These are phyloP conservation scores for Mactra quadrangularis DNA, from an alignment of 1,140 invertebrate genomes.

Conservation along the genomic window DNA sequence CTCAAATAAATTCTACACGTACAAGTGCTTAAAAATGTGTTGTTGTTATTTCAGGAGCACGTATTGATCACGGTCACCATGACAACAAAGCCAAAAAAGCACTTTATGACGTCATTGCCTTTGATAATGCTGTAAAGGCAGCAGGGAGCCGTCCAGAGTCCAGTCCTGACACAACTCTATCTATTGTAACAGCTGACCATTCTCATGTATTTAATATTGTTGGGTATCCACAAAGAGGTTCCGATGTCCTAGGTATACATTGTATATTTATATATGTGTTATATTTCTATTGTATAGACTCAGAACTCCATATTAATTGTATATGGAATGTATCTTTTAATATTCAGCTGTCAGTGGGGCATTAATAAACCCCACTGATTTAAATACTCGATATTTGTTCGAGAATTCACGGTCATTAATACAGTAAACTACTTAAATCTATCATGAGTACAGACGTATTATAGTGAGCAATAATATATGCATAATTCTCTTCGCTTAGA, in stretches of 20 bases:
- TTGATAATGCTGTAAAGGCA: conserved; percentile 89
- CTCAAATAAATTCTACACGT: no score
- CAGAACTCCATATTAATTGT: no score
- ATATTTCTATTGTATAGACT: no score
- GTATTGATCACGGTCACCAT: conserved; percentile 95
- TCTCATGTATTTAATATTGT: conserved; percentile 83
- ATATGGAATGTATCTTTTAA: no score
- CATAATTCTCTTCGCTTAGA: not conserved
- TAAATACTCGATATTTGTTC: no score
- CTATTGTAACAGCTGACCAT: conserved; percentile 96
- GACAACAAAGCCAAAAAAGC: conserved; percentile 90
- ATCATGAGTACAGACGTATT: not conserved
- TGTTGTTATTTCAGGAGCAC: conserved; percentile 80
- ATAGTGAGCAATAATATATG: not conserved
- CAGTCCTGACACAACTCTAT: conserved; percentile 88
- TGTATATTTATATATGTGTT: not conserved
- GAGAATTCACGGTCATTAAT: no score
- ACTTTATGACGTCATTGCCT: conserved; percentile 90
- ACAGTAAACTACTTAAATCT: no score
- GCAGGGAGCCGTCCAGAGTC: conserved; percentile 86
- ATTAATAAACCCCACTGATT: no score
- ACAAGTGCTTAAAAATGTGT: no score
- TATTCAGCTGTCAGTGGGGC: no score
- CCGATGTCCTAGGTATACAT: conserved; percentile 81
- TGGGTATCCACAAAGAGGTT: conserved; percentile 77